A percentile compares a stretch with the other conserved stretches of the same genome.
Evolutionary conservation across 2,113 vertebrate species (phyloP).

Genomic region (Maccullochella peelii): DNA sequence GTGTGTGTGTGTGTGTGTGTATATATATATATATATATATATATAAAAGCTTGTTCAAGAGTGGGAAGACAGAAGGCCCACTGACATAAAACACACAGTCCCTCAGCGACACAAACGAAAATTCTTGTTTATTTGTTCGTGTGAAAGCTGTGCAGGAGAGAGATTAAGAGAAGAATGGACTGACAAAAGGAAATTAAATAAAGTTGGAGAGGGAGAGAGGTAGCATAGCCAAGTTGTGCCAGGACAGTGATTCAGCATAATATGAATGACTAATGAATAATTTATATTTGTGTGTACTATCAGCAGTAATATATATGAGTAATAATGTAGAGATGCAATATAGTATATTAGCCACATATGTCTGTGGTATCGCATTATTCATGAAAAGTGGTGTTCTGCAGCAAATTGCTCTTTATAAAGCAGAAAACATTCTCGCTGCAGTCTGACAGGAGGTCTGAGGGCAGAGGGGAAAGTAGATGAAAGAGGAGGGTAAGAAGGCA

Average conservation of each 20-base stretch:
- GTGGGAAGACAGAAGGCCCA: not conserved
- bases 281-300: constrained; percentile 64
- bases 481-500: constrained; percentile 7
- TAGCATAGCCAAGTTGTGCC: constrained; percentile 18
- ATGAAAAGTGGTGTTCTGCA: constrained; percentile 44
- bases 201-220: constrained; percentile 19
- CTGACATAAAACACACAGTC: constrained; percentile 40
- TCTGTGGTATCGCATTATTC: constrained; percentile 55
- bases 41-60: constrained; percentile 22
- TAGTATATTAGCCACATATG: constrained; percentile 63
- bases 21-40: no score
- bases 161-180: constrained; percentile 22
- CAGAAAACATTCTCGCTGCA: constrained; percentile 25
- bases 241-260: constrained; percentile 68
- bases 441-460: constrained; percentile 33
- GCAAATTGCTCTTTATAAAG: constrained; percentile 27
- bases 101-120: constrained; percentile 16
- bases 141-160: constrained; percentile 15
- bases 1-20: not conserved
- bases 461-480: constrained; percentile 9
- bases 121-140: constrained; percentile 46
- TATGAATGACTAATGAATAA: constrained; percentile 69
- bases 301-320: constrained; percentile 60
- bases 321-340: constrained; percentile 64
- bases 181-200: constrained; percentile 41